Evolutionary conservation across 64 coral and sea anemone genomes (phyloP).

Genomic region (Catalaphyllia jardinei): DNA sequence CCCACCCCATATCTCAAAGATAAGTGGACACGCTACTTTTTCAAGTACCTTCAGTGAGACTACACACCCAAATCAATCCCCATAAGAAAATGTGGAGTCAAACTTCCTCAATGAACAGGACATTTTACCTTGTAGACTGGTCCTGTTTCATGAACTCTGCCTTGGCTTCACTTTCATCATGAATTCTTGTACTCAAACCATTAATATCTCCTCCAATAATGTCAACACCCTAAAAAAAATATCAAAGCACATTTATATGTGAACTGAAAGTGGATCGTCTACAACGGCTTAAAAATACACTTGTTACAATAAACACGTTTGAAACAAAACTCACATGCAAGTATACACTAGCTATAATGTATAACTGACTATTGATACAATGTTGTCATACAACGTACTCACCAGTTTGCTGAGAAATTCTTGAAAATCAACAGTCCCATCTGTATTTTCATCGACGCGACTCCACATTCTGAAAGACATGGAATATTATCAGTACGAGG

Average conservation of each 20-base stretch:
- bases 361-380: too few species aligned
- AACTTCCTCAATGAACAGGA: too few species aligned
- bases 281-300: neutral
- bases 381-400: neutral
- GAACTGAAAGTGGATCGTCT: neutral
- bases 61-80: too few species aligned
- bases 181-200: constrained; percentile 85
- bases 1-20: too few species aligned
- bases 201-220: constrained; percentile 88
- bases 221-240: constrained; percentile 73
- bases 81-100: too few species aligned
- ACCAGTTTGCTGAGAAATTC: constrained; percentile 95
- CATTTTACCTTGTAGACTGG: constrained; percentile 62
- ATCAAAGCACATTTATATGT: neutral
- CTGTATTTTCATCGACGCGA: constrained; percentile 78
- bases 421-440: constrained; percentile 83
- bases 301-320: too few species aligned
- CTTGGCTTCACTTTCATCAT: constrained; percentile 92
- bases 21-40: too few species aligned
- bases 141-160: constrained; percentile 91
- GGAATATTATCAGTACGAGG: neutral
- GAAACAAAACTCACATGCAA: too few species aligned
- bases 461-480: constrained; percentile 80
- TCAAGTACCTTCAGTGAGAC: too few species aligned
- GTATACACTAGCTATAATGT: neutral